Conservation (phyloP, 2,888 invertebrate genomes). For the Folsomia manolachei region DNA sequence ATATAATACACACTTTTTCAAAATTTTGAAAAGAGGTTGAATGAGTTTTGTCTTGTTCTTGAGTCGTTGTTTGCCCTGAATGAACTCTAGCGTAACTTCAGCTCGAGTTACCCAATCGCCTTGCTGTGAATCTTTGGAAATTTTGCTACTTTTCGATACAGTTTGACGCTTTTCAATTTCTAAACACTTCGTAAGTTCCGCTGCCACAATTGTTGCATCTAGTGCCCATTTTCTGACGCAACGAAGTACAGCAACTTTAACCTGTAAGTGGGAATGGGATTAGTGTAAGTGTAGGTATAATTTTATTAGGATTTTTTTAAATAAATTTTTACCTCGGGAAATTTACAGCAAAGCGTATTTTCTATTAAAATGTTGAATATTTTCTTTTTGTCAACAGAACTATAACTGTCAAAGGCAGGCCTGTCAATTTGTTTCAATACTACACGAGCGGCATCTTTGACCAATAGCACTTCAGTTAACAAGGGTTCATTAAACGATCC, state of each 20-base stretch:
- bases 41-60: slow-evolving; percentile 65
- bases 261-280: too few relatives aligned
- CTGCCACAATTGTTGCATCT: slow-evolving; percentile 61
- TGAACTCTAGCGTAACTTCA: slow-evolving; percentile 73
- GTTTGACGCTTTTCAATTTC: slow-evolving; percentile 31
- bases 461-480: slow-evolving; percentile 30
- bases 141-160: not conserved
- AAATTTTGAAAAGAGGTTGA: slow-evolving; percentile 71
- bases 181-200: slow-evolving; percentile 45
- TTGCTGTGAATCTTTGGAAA: not conserved
- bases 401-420: slow-evolving; percentile 26
- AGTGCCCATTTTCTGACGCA: slow-evolving; percentile 54
- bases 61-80: slow-evolving; percentile 81
- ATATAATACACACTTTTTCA: slow-evolving; percentile 60
- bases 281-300: too few relatives aligned
- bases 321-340: slow-evolving; percentile 39
- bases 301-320: too few relatives aligned
- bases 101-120: slow-evolving; percentile 71
- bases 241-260: slow-evolving; percentile 47
- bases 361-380: slow-evolving; percentile 43
- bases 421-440: slow-evolving; percentile 40
- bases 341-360: slow-evolving; percentile 37
- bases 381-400: slow-evolving; percentile 25
- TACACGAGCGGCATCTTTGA: slow-evolving; percentile 28
- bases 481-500: slow-evolving; percentile 33